Evolutionary conservation across 2,888 invertebrate genomes (phyloP), one percentile per base, ranked within the genome.

Genomic region (Gibbula magus): DNA sequence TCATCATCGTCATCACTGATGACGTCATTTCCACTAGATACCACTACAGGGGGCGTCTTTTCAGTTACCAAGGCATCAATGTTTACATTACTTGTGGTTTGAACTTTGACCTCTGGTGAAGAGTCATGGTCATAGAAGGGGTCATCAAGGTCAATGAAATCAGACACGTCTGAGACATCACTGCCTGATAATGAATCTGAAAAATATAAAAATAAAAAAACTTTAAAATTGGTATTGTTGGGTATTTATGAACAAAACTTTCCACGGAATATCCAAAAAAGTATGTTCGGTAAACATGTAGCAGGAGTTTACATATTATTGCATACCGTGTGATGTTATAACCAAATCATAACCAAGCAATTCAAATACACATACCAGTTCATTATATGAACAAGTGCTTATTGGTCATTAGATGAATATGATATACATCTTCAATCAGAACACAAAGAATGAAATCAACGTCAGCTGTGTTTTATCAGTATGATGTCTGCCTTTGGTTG

Each of bases 81-180:
- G 39, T 70, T 70, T 10, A 70, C 70, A 39, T 39, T 70, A 20
- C 20, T 70, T 32, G 39, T 39, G 0, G 32, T 70, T 32, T 39
- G 32, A 39, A 20, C 70, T 70, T 39, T 70, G 35, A 35, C 39
- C 35, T 70, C 35, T 39, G 70, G 20, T 18, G 32, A 32, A 20
- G 32, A 20, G 29, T 35, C 70, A 39, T 32, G 39, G n/a, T 32
- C 35, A 35, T 70, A 70, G 70, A 70, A 70, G 13, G 70, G 70
- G n/a, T 70, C 70, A 39, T 70, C 70, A 20, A 70, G 70, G 70
- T 70, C 70, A 39, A 70, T 70, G 70, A 70, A 35, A 20, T 70
- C 70, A 4, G 70, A 35, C n/a, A 70, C 35, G 70, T 70, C 70
- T 20, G 70, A 0, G 32, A 70, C 70, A 8, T 70, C 70, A 39